Evolutionary conservation across 2,888 invertebrate species (phyloP).

Genomic region (Hartigia nigra): DNA sequence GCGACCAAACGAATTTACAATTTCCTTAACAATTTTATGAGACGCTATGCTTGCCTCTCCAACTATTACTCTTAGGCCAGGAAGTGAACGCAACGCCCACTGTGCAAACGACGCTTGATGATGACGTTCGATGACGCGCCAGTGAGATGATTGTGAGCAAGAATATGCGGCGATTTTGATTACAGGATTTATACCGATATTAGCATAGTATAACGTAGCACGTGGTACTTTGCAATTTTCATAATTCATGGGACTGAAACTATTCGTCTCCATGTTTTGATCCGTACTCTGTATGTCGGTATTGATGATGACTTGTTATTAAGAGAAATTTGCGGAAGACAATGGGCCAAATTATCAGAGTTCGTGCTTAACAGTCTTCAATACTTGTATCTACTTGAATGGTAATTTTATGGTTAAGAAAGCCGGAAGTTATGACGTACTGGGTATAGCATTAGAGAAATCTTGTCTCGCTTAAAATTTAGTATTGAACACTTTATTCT

Average conservation of each 20-base stretch:
- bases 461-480: not conserved
- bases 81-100: not conserved
- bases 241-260: constrained; percentile 22
- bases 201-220: not conserved
- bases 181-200: not conserved
- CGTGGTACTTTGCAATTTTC: constrained; percentile 26
- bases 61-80: not conserved
- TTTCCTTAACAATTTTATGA: constrained; percentile 9
- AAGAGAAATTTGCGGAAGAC: constrained; percentile 3
- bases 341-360: constrained; percentile 1
- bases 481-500: not conserved
- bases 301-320: not conserved
- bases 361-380: not conserved
- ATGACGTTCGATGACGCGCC: not conserved
- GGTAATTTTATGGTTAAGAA: not conserved
- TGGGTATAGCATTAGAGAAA: not conserved
- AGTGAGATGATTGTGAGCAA: not conserved
- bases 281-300: not conserved
- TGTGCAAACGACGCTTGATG: not conserved
- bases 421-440: not conserved
- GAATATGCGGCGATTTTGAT: not conserved
- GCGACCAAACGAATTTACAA: constrained; percentile 19
- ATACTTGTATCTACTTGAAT: not conserved
- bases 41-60: not conserved
- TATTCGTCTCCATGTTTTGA: constrained; percentile 7